phyloP scores from a whole-genome alignment of 2,113 vertebrate species.

The Romanogobio albipinnatus region DNA sequence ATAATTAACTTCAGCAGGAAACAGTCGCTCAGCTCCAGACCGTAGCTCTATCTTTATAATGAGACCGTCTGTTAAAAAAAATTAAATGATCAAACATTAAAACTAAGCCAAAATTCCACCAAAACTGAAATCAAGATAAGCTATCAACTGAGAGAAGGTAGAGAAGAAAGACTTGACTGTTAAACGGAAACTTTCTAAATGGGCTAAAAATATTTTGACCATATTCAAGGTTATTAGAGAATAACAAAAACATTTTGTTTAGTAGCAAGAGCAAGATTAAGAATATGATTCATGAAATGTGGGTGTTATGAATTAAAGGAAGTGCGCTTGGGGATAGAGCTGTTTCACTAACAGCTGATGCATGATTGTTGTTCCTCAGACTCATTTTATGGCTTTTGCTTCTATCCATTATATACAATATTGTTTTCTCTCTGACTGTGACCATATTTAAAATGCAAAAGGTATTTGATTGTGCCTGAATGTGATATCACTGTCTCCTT shows the following conservation, averaged over 20 bases:
- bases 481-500: not conserved
- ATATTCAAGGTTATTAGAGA: not conserved
- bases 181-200: not conserved
- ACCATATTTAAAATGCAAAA: not conserved
- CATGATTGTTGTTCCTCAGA: not conserved
- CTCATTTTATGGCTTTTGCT: not conserved
- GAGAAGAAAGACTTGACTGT: not conserved
- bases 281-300: not conserved
- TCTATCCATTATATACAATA: not conserved
- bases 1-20: constrained; percentile 22
- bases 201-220: not conserved
- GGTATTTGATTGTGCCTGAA: not conserved
- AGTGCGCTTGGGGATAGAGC: not conserved
- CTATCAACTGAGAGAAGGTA: not conserved
- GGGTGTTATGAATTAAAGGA: not conserved
- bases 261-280: not conserved
- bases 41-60: not conserved
- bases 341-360: not conserved
- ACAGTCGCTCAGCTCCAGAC: not conserved
- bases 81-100: not conserved
- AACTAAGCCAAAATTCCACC: not conserved
- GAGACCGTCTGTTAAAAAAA: not conserved
- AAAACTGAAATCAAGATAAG: constrained; percentile 3
- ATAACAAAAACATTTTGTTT: not conserved
- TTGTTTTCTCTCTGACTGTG: not conserved